Base-by-base conservation (phyloP, 2,888 invertebrate species). In the Galerucella calmariensis region DNA sequence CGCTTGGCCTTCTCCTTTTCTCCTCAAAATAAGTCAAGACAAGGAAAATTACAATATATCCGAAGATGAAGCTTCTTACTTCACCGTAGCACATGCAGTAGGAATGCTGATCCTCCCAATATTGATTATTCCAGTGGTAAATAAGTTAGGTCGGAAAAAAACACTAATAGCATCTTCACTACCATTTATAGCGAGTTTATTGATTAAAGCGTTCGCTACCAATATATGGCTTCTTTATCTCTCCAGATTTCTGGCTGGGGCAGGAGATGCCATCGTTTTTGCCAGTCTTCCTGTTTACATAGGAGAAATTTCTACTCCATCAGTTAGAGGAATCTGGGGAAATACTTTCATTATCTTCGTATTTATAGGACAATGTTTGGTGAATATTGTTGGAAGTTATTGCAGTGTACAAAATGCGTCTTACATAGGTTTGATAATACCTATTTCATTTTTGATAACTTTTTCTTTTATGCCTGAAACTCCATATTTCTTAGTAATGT, bases 381-480 rank as follows among this genome's bases (percentile, higher is more conserved):
- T 83, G 20, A 85, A 90, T 86, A 88, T 90, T 83, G 88, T 91
- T 78, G 91, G 91, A 8, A 90, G 90, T 8, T 90, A 88, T 83
- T 89, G 89, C 35, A 85, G 88, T 75, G 89, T 91, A 86, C 83
- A 84, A 77, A 86, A 85, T 41, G 86, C 91, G 77, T 90, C 90
- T 72, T 87, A 87, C 71, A 88, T 91, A 84, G 91, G 91, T 83
- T 86, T 90, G 80, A 83, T 89, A 77, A 87, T 92, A 72, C 90
- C 92, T 11, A 85, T 91, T 59, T 80, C 90, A 53, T 90, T 91
- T 81, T 85, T 92, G 41, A 67, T 90, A 24, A 86, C 89, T 16
- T 90, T 92, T 84, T 14, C 85, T 63, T 90, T 90, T 82, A 88
- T 92, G 83, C 93, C 93, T 14, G 93, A 93, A 87, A 74, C 80